Percentiles rank a stretch among this genome's conserved stretches.
Evolutionary conservation across 2,888 invertebrate genomes (phyloP).

Genomic region (Creontiades dilutus): DNA sequence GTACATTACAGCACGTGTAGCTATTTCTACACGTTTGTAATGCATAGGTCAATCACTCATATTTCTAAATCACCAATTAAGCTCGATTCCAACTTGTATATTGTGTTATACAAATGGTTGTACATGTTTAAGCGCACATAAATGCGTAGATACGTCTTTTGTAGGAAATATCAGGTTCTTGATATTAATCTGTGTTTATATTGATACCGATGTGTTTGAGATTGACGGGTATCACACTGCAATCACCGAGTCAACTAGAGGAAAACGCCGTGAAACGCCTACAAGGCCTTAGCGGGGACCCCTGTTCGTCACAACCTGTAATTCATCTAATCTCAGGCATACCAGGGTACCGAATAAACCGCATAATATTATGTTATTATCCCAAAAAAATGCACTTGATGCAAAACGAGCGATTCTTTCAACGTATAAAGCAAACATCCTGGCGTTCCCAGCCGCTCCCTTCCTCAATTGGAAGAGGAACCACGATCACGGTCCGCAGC

Average conservation of each 20-base stretch:
- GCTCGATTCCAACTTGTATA: too few species aligned
- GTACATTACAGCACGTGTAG: too few species aligned
- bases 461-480: background rate
- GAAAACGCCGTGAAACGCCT: conserved; percentile 18
- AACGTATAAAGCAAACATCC: conserved; percentile 51
- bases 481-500: conserved; percentile 9
- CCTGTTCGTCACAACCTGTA: conserved; percentile 10
- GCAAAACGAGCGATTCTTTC: conserved; percentile 14
- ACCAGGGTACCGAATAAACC: conserved; percentile 53
- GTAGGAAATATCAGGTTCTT: too few species aligned
- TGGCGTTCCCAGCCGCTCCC: background rate
- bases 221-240: background rate
- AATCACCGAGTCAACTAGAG: background rate
- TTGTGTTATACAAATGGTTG: too few species aligned
- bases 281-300: background rate
- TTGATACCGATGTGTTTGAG: background rate
- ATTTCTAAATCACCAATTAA: too few species aligned
- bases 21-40: too few species aligned
- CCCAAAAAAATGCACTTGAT: conserved; percentile 41
- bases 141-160: too few species aligned
- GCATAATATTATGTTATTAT: conserved; percentile 60
- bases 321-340: conserved; percentile 52
- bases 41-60: too few species aligned
- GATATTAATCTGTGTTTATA: background rate
- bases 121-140: too few species aligned